Conservation (phyloP, 1,140 invertebrate species). For the Neocloeon triangulifer region DNA sequence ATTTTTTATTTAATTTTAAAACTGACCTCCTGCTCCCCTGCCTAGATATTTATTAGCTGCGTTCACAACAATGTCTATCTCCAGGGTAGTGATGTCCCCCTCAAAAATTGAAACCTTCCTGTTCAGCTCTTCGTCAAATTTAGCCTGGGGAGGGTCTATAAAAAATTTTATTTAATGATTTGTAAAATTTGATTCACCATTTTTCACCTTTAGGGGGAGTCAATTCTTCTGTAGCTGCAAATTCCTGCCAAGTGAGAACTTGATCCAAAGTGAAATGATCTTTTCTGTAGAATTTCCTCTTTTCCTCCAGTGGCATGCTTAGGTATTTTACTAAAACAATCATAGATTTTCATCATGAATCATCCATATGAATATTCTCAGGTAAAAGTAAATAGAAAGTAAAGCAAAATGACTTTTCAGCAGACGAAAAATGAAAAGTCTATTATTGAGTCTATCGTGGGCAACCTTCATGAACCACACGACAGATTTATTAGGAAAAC, state of each 20-base stretch:
- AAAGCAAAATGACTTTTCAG: too few relatives aligned
- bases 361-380: too few relatives aligned
- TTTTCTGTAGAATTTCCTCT: conserved; percentile 25
- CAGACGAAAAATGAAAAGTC: too few relatives aligned
- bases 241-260: conserved; percentile 34
- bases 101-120: conserved; percentile 39
- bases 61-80: conserved; percentile 82
- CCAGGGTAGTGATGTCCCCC: conserved; percentile 71
- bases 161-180: neutral
- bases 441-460: too few relatives aligned
- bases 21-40: conserved; percentile 66
- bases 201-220: too few relatives aligned
- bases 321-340: conserved; percentile 23
- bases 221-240: neutral
- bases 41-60: conserved; percentile 59
- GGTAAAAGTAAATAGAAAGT: too few relatives aligned
- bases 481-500: too few relatives aligned
- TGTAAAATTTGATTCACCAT: neutral
- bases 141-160: conserved; percentile 13
- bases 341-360: too few relatives aligned
- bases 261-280: conserved; percentile 20
- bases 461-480: too few relatives aligned
- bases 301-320: conserved; percentile 25
- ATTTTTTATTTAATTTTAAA: too few relatives aligned
- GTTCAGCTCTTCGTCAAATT: conserved; percentile 21